Percentiles rank a stretch among this genome's conserved stretches.
Evolutionary conservation across 1,140 invertebrate genomes (phyloP).

Genomic region (Hestina assimilis): DNA sequence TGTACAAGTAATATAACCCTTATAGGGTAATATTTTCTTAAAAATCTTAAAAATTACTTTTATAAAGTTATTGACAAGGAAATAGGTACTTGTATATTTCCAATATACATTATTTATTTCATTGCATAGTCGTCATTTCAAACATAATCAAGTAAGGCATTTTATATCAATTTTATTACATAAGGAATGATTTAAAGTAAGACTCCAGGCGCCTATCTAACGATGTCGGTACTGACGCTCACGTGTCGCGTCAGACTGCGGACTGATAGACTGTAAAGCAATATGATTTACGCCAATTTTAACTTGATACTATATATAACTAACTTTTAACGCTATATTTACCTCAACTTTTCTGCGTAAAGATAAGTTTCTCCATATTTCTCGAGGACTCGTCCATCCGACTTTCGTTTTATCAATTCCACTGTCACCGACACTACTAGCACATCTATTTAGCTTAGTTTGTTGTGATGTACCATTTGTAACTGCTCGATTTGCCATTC

Average conservation of each 20-base stretch:
- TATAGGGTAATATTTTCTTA: too few species aligned
- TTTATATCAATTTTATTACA: not conserved
- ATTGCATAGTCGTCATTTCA: not conserved
- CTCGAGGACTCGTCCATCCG: constrained; percentile 69
- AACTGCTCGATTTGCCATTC: constrained; percentile 61
- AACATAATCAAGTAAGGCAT: not conserved
- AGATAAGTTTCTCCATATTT: constrained; percentile 73
- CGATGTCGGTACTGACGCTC: constrained; percentile 33
- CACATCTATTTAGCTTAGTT: constrained; percentile 62
- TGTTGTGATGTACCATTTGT: constrained; percentile 49
- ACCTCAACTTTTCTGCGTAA: constrained; percentile 71
- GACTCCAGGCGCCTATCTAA: constrained; percentile 42
- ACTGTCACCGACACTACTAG: constrained; percentile 64
- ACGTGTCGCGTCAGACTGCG: constrained; percentile 33
- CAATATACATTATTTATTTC: too few species aligned
- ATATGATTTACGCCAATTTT: constrained; percentile 16
- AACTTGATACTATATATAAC: not conserved
- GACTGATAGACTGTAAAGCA: constrained; percentile 37
- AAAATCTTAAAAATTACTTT: too few species aligned
- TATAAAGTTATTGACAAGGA: too few species aligned
- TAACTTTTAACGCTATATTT: constrained; percentile 22
- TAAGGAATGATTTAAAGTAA: constrained; percentile 25
- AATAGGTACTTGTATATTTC: too few species aligned
- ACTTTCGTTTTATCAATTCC: constrained; percentile 62
- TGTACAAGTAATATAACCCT: too few species aligned